phyloP scores from a whole-genome alignment of 2,888 invertebrate species.

The Busseola fusca region DNA sequence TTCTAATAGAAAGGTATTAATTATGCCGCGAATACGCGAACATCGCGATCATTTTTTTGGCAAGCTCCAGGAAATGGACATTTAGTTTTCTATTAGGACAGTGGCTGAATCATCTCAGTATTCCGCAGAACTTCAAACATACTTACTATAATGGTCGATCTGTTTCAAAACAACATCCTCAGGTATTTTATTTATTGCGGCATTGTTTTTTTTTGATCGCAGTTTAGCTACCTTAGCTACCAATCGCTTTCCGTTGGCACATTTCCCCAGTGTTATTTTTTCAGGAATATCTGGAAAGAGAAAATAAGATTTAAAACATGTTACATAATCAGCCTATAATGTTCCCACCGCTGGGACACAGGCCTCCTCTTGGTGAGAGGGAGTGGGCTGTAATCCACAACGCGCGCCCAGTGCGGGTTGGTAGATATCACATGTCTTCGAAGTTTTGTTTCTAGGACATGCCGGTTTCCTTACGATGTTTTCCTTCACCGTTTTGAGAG shows the following conservation, averaged over 20 bases:
- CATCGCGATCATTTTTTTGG: background rate
- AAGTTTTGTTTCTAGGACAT: too few relatives aligned
- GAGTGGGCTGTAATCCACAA: too few relatives aligned
- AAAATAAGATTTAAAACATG: too few relatives aligned
- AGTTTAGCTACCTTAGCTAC: conserved; percentile 75
- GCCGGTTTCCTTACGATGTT: too few relatives aligned
- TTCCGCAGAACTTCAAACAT: background rate
- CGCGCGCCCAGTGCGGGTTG: too few relatives aligned
- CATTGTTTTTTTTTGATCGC: conserved; percentile 26
- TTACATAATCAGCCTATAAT: too few relatives aligned
- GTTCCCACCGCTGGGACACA: too few relatives aligned
- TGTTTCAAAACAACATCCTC: conserved; percentile 40
- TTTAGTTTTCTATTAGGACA: background rate
- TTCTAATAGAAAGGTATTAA: background rate
- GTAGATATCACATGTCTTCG: too few relatives aligned
- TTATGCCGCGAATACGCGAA: background rate
- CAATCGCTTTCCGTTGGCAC: conserved; percentile 77
- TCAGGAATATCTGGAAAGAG: conserved; percentile 80
- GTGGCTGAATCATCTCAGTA: background rate
- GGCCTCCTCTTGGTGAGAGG: too few relatives aligned
- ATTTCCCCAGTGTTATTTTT: conserved; percentile 80
- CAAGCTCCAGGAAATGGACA: background rate
- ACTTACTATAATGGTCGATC: conserved; percentile 44
- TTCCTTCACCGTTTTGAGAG: too few relatives aligned
- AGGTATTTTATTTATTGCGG: background rate